Conservation (phyloP, 2,797 vertebrate genomes). For the Darevskia nairensis region DNA sequence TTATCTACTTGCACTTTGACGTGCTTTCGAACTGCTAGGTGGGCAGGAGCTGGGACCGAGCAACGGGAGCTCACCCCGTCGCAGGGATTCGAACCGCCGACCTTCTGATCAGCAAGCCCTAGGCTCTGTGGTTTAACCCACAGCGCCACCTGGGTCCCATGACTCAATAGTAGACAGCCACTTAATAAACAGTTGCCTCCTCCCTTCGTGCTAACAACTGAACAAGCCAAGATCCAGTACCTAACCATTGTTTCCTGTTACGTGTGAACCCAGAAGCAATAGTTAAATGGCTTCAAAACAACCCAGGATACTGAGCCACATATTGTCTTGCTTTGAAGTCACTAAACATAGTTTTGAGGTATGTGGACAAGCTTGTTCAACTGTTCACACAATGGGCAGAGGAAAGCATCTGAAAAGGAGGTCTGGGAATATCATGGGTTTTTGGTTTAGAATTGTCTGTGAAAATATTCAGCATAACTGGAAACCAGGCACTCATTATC, state of each 20-base stretch:
- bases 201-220: neutral
- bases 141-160: no score
- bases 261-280: neutral
- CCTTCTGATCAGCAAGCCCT: no score
- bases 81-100: no score
- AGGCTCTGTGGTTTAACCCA: no score
- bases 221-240: neutral
- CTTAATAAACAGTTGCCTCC: neutral
- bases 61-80: no score
- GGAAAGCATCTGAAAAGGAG: no score
- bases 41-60: no score
- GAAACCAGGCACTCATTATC: neutral
- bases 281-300: neutral
- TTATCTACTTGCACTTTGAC: no score
- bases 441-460: no score
- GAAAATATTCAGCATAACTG: neutral
- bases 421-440: no score
- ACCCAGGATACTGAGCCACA: neutral
- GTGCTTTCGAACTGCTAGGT: no score
- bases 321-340: neutral
- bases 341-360: neutral
- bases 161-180: neutral
- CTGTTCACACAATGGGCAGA: no score
- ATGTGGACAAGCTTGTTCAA: neutral
- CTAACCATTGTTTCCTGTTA: neutral